Evolutionary conservation across 2,797 vertebrate genomes (phyloP), one percentile per base, ranked within the genome.

Genomic region (Alca torda): DNA sequence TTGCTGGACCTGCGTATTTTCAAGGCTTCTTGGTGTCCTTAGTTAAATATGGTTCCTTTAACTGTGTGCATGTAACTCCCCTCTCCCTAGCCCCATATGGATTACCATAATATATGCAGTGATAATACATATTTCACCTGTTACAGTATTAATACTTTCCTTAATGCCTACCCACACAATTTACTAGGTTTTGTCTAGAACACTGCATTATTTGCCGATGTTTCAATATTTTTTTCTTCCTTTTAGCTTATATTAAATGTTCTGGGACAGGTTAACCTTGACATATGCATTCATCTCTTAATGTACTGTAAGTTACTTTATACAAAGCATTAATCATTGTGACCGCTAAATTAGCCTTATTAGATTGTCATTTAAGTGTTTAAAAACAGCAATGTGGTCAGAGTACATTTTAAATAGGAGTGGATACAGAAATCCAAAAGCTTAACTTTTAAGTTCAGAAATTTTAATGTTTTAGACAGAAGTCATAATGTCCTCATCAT

Each of bases 271-370:
- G 39, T 70, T 93, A 95, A 92, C 77, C 74, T 89, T 92, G 84
- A 87, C 17, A 12, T 10, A 73, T 41, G 21, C 21, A 56, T 89
- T 81, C 26, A 91, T 81, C 30, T 60, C n/a, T 87, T 90, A n/a
- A 70, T 2, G 11, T 63, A 60, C 54, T 73, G 2, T 28, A 74
- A 77, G 48, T 67, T 91, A 84, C 56, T 93, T 95, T 78, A 86
- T 35, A 84, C 30, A 78, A 43, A 84, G 10, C 73, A 95, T 92
- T 90, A 94, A 87, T 95, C 81, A 92, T n/a, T 93, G 28, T 91
- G 67, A 89, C 41, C 78, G 15, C 21, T 92, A 92, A 93, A 93
- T 89, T 90, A 93, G 31, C 21, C 39, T 75, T 92, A 78, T 64
- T 92, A 87, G 48, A 72, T 75, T 67, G 31, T 23, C 9, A 26